These are phyloP conservation scores for Drusus annulatus DNA, from an alignment of 1,140 invertebrate genomes.

Conservation along the genomic window DNA sequence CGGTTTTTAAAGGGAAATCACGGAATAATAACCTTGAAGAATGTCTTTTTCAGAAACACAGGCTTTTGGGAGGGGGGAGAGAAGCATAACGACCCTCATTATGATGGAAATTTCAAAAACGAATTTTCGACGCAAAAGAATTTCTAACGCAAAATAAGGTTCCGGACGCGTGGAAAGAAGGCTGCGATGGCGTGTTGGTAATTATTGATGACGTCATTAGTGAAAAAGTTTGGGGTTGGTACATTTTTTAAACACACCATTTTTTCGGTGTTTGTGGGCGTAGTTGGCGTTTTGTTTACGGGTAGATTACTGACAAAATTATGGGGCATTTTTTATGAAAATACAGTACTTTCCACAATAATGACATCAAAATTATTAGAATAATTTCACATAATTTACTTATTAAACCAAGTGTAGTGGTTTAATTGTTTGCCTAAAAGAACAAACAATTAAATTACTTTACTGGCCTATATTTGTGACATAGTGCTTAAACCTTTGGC, in stretches of 20 bases:
- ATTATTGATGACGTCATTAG: constrained; percentile 56
- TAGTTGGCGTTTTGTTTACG: constrained; percentile 19
- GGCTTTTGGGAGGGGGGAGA: neutral
- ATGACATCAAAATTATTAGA: too few species aligned
- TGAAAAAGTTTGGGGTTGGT: constrained; percentile 33
- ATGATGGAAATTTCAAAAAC: constrained; percentile 46
- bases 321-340: too few species aligned
- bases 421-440: too few species aligned
- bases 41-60: constrained; percentile 3
- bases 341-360: too few species aligned
- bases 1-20: constrained; percentile 16
- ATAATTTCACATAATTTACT: too few species aligned
- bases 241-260: constrained; percentile 31
- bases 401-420: too few species aligned
- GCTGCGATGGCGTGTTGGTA: constrained; percentile 27
- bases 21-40: constrained; percentile 19
- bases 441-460: too few species aligned
- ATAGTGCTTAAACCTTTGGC: too few species aligned
- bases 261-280: neutral
- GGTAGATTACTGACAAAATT: neutral
- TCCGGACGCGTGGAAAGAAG: constrained; percentile 8
- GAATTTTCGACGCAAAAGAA: constrained; percentile 26
- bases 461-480: too few species aligned
- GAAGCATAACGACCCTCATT: constrained; percentile 52
- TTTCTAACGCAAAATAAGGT: constrained; percentile 49